Percentiles rank a stretch among this genome's conserved stretches.
Conservation (phyloP, 2,888 invertebrate genomes). For the Rhagium mordax region DNA sequence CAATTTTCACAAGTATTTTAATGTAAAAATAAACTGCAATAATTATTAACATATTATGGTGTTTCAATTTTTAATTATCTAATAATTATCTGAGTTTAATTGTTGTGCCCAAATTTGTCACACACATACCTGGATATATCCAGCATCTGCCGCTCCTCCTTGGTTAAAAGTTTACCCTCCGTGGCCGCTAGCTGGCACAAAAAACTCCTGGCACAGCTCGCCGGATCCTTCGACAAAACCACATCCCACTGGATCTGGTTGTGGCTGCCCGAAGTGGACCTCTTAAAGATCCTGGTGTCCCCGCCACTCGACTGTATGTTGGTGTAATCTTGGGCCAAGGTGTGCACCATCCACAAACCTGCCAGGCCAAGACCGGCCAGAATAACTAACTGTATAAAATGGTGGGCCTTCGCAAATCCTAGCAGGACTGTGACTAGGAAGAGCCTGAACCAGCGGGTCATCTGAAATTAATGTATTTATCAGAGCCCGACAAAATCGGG, state of each 20-base stretch:
- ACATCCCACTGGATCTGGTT: constrained; percentile 62
- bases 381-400: constrained; percentile 67
- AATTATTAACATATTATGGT: too few species aligned
- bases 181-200: constrained; percentile 68
- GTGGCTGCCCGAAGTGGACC: constrained; percentile 17
- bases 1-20: too few species aligned
- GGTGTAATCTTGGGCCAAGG: constrained; percentile 69
- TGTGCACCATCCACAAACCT: constrained; percentile 70
- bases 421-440: constrained; percentile 50
- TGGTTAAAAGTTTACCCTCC: constrained; percentile 56
- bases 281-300: constrained; percentile 40
- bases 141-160: constrained; percentile 63
- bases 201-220: constrained; percentile 70
- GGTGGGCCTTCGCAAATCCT: constrained; percentile 65
- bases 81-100: too few species aligned
- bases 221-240: constrained; percentile 67
- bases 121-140: constrained; percentile 63
- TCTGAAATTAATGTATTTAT: constrained; percentile 47
- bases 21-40: too few species aligned
- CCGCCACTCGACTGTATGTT: constrained; percentile 57
- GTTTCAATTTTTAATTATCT: too few species aligned
- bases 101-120: too few species aligned
- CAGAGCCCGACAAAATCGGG: too few species aligned
- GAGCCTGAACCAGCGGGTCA: constrained; percentile 54
- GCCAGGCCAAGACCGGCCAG: constrained; percentile 69